Evolutionary conservation across 2,113 vertebrate species (phyloP), one percentile per base, ranked within the genome.

Genomic region (Lutjanus erythropterus): DNA sequence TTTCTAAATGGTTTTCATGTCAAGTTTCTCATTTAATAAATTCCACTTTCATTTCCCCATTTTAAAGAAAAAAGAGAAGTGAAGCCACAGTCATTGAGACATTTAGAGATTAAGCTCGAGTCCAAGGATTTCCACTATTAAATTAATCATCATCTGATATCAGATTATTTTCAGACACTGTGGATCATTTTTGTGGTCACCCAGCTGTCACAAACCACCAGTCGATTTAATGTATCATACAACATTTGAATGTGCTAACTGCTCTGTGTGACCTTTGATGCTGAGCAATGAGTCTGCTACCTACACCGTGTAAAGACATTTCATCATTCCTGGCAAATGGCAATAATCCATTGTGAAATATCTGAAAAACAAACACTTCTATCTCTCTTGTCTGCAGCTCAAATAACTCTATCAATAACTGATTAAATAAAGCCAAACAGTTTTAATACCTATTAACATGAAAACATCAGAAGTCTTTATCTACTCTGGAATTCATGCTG

Each of bases 331-430:
- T 50, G n/a, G n/a, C 8, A 77, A 46, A 37, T 15, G 3, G 23
- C 29, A 39, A 10, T 6, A 41, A 41, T 9, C 6, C 0, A n/a
- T 78, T 74, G 41, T 14, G 44, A 52, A 78, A 78, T 3, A 25
- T 42, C 3, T 67, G 18, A 59, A 77, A 37, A 65, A 33, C 64
- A 82, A 52, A 68, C 60, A 75, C 16, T 1, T 71, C 6, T 65
- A 41, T 71, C 49, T 49, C 1, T 59, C 12, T 9, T 29, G 15
- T 3, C 35, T 31, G 65, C 41, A 42, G 53, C 0, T 9, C 29
- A 39, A 68, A 78, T 16, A n/a, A 35, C 39, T 10, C 4, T 12
- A 33, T 61, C 60, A 19, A 59, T 47, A n/a, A 81, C 33, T 10
- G 3, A 49, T 68, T 3, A 67, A 68, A 61, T 31, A 11, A 71